phyloP scores from a whole-genome alignment of 2,797 vertebrate genomes.

The Platalea minor region DNA sequence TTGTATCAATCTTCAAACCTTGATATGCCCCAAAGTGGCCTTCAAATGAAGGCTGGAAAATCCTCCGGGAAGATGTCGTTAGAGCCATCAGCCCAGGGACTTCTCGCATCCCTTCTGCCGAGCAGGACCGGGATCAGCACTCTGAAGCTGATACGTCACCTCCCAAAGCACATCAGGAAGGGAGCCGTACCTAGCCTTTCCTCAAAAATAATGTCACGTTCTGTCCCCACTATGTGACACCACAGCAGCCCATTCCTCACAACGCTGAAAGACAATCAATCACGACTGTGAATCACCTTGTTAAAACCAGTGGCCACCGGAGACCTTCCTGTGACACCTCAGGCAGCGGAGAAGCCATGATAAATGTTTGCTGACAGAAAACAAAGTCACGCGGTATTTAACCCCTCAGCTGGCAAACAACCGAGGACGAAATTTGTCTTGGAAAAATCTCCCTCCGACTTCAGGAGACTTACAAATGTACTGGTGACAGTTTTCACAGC shows the following conservation, averaged over 20 bases:
- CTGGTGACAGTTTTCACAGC: not conserved
- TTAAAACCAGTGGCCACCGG: slow-evolving; percentile 30
- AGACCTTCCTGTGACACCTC: slow-evolving; percentile 12
- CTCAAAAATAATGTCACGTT: not conserved
- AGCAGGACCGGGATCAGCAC: not conserved
- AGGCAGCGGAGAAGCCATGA: not conserved
- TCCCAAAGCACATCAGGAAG: not conserved
- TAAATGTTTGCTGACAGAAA: slow-evolving; percentile 29
- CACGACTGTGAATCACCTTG: not conserved
- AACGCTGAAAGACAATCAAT: slow-evolving; percentile 34
- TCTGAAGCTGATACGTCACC: not conserved
- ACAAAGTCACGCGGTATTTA: not conserved
- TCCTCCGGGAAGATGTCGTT: not conserved
- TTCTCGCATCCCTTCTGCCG: not conserved
- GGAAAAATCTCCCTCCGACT: not conserved
- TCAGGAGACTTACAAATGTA: not conserved
- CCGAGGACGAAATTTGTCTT: not conserved
- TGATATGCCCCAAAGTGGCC: not conserved
- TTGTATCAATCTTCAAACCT: not conserved
- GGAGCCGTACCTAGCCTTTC: not conserved
- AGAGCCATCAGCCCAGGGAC: not conserved
- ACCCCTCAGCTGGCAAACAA: slow-evolving; percentile 22
- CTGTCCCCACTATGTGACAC: not conserved
- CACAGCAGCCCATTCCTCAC: not conserved
- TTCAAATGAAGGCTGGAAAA: not conserved